These are phyloP conservation scores for Tubiluchus corallicola DNA, from an alignment of 2,888 invertebrate genomes.

Conservation along the genomic window DNA sequence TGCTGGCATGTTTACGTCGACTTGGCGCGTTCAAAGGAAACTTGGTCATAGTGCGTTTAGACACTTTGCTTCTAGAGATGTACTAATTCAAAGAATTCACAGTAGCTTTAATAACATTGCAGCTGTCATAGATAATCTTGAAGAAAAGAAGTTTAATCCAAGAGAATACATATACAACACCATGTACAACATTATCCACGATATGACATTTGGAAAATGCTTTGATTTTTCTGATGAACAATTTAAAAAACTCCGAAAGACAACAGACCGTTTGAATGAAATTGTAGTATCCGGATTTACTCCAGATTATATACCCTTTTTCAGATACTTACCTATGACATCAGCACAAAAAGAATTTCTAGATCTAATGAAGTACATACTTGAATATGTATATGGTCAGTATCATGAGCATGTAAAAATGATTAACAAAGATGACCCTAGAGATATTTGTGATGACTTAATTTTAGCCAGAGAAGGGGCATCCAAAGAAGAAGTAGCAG, in stretches of 20 bases:
- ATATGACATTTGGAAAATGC: background rate
- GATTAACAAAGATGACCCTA: no score
- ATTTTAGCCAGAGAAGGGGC: background rate
- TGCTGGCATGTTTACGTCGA: background rate
- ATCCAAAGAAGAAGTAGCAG: background rate
- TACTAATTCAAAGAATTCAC: constrained; percentile 1
- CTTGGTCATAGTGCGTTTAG: background rate
- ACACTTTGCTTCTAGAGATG: constrained; percentile 3
- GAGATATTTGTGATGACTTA: background rate
- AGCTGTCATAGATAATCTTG: background rate
- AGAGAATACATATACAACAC: background rate
- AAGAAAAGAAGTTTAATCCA: background rate
- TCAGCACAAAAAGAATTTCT: background rate
- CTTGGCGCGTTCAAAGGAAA: background rate
- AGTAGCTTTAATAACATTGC: background rate
- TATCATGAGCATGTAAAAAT: no score
- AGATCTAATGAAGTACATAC: no score
- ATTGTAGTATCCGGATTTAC: background rate
- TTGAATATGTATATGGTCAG: no score
- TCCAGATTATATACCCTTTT: background rate
- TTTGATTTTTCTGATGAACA: no score
- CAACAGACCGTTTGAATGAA: no score
- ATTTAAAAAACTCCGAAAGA: no score
- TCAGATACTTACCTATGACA: background rate
- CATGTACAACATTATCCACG: constrained; percentile 3